Base-by-base conservation (phyloP, 2,113 vertebrate genomes). In the Vidua macroura region DNA sequence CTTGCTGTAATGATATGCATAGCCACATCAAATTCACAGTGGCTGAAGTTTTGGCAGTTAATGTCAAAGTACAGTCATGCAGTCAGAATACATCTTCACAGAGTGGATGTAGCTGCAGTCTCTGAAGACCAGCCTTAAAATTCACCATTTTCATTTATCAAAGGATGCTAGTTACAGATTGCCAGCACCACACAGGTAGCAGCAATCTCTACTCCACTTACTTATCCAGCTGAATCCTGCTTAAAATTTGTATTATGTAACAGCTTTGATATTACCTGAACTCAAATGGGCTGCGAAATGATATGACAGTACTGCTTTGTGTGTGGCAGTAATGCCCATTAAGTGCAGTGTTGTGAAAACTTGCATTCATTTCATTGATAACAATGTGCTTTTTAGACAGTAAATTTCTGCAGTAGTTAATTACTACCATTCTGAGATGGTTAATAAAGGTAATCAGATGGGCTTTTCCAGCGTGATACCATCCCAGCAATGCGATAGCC, bases 381-480 rank as follows among this genome's bases (percentile, higher is more conserved):
- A 94, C 83, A 94, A 39, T 81, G 86, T 60, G 83, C 27, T 86
- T 93, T 95, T 92, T 46, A 78, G 81, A 75, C 75, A 92, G 74
- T 75, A 75, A 66, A 77, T 95, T 95, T 91, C 93, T 76, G 41
- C 75, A 77, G 49, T 10, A 79, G 52, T 85, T 95, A 96, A 96
- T 97, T 95, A 89, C 48, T 82, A 62, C 67, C 28, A 5, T 56
- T 95, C 77, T 72, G 92, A 91, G 82, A 68, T 93, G 72, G 78
- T 80, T 92, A 96, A 95, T 92, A 95, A 92, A 94, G 68, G 88
- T 95, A 96, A 95, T 93, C 90, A 96, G 58, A 83, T 6, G 3
- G 88, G 78, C 59, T 95, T 94, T 94, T 94, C 78, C 75, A 86
- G 80, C 1, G 0, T 80, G 70, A 60, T 88, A 75, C 83, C 76